Percentiles rank a stretch among this genome's conserved stretches.
Evolutionary conservation across 1,140 invertebrate genomes (phyloP).

Genomic region (Paramacrobiotus metropolitanus): DNA sequence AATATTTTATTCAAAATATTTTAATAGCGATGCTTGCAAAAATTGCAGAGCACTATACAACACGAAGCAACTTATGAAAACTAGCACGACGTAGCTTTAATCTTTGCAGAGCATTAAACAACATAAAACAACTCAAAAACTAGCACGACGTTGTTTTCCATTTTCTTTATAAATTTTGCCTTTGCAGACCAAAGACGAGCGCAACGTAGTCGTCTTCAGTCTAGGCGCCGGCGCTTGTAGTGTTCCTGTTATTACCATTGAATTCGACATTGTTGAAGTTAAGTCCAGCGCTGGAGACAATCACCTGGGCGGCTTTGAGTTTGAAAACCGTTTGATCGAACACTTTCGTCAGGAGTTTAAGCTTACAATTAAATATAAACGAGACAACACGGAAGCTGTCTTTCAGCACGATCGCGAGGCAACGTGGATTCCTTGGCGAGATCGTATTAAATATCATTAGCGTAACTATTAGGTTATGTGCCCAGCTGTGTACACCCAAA

Average conservation of each 20-base stretch:
- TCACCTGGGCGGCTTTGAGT: constrained; percentile 92
- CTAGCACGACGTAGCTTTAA: no score
- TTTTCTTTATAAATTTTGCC: no score
- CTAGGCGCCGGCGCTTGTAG: constrained; percentile 91
- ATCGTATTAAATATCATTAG: not conserved
- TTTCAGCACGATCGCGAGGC: constrained; percentile 61
- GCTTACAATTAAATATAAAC: constrained; percentile 83
- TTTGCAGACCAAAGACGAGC: no score
- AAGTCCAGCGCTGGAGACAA: constrained; percentile 92
- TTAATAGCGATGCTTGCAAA: no score
- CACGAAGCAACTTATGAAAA: no score
- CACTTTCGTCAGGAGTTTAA: constrained; percentile 93
- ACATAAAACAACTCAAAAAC: no score
- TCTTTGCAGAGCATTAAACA: no score
- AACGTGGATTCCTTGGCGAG: not conserved
- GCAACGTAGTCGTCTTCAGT: constrained; percentile 49
- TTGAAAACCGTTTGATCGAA: constrained; percentile 82
- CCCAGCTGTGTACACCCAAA: no score
- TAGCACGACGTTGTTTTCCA: no score
- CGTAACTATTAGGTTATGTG: no score
- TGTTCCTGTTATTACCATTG: constrained; percentile 80
- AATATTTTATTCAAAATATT: no score
- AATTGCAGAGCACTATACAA: no score
- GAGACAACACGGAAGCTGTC: constrained; percentile 68
- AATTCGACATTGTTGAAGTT: constrained; percentile 79